These are phyloP conservation scores for Amazonetta brasiliensis DNA, from an alignment of 2,797 vertebrate species.

Conservation along the genomic window DNA sequence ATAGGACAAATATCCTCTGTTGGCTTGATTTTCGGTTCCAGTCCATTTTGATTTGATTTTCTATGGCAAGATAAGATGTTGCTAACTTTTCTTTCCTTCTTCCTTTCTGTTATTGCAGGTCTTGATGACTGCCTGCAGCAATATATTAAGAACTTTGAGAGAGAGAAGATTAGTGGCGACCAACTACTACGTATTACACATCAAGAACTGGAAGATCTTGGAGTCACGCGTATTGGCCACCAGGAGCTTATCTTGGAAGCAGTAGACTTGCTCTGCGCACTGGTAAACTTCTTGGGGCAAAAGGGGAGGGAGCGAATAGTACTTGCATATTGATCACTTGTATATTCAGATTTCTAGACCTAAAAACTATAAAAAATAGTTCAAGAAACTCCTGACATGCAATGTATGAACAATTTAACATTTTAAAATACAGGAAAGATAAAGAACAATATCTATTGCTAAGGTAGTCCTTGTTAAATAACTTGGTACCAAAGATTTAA, in stretches of 20 bases:
- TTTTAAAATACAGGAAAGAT: slow-evolving; percentile 20
- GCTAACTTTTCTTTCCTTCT: neutral
- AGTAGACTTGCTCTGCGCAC: slow-evolving; percentile 94
- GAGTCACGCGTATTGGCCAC: slow-evolving; percentile 95
- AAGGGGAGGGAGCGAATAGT: neutral
- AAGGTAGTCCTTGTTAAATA: neutral
- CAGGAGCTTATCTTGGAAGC: slow-evolving; percentile 98
- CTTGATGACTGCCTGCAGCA: slow-evolving; percentile 97
- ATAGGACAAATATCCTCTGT: neutral
- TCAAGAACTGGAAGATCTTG: slow-evolving; percentile 95
- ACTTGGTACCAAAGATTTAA: neutral
- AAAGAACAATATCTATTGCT: neutral
- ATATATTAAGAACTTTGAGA: slow-evolving; percentile 96
- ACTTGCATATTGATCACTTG: neutral
- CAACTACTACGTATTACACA: slow-evolving; percentile 95
- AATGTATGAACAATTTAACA: neutral
- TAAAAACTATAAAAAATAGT: neutral
- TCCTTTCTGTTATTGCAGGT: slow-evolving; percentile 78
- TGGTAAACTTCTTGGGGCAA: slow-evolving; percentile 83
- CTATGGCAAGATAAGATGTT: neutral
- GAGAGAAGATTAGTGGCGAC: slow-evolving; percentile 94
- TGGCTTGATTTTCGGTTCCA: neutral
- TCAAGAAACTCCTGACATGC: neutral
- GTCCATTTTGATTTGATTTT: neutral
- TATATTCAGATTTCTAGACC: neutral